phyloP scores from a whole-genome alignment of 2,797 vertebrate genomes.

The Acomys russatus region DNA sequence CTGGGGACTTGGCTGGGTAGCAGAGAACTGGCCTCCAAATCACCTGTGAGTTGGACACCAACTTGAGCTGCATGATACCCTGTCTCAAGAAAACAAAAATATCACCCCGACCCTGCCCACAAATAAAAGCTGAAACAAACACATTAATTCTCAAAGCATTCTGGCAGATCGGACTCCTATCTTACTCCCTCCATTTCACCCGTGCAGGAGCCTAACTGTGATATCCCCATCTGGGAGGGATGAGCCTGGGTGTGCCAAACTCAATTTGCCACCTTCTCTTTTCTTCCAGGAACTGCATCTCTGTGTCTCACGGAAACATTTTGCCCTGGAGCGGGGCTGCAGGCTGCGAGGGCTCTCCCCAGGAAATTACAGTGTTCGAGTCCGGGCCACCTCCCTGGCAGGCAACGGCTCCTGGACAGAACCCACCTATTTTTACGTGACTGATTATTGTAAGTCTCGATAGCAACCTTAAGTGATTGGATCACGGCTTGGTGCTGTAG shows the following conservation, averaged over 20 bases:
- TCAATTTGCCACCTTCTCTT: too few relatives aligned
- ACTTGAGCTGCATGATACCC: too few relatives aligned
- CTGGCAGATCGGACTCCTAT: too few relatives aligned
- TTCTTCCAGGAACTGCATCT: conserved; percentile 88
- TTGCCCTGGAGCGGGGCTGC: conserved; percentile 89
- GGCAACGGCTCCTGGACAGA: conserved; percentile 98
- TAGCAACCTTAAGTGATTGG: fast-evolving
- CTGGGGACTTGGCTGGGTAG: too few relatives aligned
- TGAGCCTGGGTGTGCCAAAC: fast-evolving
- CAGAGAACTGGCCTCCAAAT: too few relatives aligned
- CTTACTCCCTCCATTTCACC: too few relatives aligned
- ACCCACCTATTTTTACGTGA: conserved; percentile 93
- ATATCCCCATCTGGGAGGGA: fast-evolving
- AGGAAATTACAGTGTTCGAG: conserved; percentile 96
- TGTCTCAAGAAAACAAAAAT: too few relatives aligned
- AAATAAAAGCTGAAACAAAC: too few relatives aligned
- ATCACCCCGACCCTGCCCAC: too few relatives aligned
- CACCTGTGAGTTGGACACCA: too few relatives aligned
- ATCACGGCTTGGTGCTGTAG: background rate
- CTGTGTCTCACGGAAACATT: too few relatives aligned
- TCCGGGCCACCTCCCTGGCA: conserved; percentile 97
- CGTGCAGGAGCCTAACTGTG: background rate
- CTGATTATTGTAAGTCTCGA: conserved; percentile 92
- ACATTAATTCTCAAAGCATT: too few relatives aligned
- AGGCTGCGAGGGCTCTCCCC: conserved; percentile 92